Evolutionary conservation across 2,113 vertebrate genomes (phyloP).

Genomic region (Alethe castanea): DNA sequence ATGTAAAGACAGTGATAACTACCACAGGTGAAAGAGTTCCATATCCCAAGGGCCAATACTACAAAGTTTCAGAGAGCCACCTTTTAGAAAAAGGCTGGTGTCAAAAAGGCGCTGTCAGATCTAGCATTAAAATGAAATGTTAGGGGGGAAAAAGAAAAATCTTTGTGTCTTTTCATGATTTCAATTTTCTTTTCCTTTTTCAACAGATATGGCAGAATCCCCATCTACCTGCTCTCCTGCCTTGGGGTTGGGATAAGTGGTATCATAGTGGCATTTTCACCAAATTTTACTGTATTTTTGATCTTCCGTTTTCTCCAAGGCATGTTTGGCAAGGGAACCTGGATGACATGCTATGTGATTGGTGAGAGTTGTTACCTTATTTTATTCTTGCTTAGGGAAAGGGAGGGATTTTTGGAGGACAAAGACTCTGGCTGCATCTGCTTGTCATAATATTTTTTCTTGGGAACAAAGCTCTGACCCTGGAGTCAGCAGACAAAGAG

Average conservation of each 20-base stretch:
- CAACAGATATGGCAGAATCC: slow-evolving; percentile 87
- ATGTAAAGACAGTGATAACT: background rate
- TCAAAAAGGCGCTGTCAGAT: background rate
- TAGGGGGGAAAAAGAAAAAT: background rate
- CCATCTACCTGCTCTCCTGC: slow-evolving; percentile 85
- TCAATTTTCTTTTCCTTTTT: background rate
- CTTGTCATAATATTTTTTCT: background rate
- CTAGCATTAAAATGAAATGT: background rate
- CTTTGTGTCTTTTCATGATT: background rate
- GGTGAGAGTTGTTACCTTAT: slow-evolving; percentile 72
- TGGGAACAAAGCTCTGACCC: background rate
- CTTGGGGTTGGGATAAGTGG: slow-evolving; percentile 84
- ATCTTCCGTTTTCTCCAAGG: slow-evolving; percentile 90
- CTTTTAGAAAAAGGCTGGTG: background rate
- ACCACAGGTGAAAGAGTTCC: background rate
- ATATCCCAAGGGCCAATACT: background rate
- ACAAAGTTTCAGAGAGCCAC: background rate
- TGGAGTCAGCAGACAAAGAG: background rate
- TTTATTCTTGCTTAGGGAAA: background rate
- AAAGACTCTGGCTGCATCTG: background rate
- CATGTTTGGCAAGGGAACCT: slow-evolving; percentile 90
- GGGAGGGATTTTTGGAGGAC: background rate
- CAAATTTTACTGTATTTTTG: slow-evolving; percentile 82
- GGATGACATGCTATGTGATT: slow-evolving; percentile 91
- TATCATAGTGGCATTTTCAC: slow-evolving; percentile 85